phyloP scores from a whole-genome alignment of 2,797 vertebrate species.

The Smutsia temminckii region DNA sequence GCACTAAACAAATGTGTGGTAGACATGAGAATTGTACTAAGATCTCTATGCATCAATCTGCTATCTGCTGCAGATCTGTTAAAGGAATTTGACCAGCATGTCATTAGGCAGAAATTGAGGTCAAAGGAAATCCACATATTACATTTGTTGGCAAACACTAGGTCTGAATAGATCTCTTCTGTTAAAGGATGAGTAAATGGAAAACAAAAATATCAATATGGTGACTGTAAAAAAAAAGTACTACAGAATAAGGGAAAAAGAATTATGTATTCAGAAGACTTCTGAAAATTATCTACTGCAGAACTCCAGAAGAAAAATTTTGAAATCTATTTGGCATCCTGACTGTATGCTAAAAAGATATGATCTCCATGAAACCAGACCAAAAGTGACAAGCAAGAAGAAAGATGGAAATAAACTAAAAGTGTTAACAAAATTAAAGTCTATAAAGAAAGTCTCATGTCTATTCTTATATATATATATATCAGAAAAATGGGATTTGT shows the following conservation, averaged over 20 bases:
- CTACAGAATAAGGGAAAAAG: not conserved
- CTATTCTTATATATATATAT: too few species aligned
- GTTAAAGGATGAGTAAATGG: not conserved
- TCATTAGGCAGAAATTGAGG: not conserved
- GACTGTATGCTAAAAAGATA: not conserved
- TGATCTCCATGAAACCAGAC: not conserved
- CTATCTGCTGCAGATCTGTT: not conserved
- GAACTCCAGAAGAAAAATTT: conserved; percentile 26
- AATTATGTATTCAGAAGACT: not conserved
- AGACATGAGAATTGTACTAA: not conserved
- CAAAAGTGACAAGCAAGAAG: not conserved
- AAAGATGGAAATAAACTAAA: not conserved
- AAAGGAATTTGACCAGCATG: not conserved
- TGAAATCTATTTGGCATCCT: not conserved
- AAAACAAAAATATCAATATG: not conserved
- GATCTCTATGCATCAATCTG: not conserved
- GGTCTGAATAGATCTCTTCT: not conserved
- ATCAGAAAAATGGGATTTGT: not conserved
- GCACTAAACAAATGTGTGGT: not conserved
- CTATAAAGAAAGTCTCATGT: not conserved
- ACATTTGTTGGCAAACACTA: not conserved
- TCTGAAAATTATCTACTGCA: not conserved
- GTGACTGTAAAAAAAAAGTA: not conserved
- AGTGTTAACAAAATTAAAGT: not conserved
- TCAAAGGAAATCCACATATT: not conserved